These are phyloP conservation scores for Chloroceryle inda DNA, from an alignment of 2,797 vertebrate genomes.

Conservation along the genomic window DNA sequence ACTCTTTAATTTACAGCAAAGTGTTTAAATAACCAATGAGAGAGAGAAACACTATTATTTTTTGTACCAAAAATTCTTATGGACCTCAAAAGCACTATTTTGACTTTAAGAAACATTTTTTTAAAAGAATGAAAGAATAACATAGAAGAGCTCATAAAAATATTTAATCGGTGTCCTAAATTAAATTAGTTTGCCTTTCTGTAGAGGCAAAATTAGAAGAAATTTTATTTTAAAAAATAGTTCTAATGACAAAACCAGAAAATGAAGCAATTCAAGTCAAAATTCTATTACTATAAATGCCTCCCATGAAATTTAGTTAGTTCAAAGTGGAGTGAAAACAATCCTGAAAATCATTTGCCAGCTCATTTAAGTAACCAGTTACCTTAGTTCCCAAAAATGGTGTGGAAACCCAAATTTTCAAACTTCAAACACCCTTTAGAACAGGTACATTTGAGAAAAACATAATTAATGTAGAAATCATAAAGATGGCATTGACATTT, in stretches of 20 bases:
- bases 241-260: constrained; percentile 23
- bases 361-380: constrained; percentile 1
- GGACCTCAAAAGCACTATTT: constrained; percentile 85
- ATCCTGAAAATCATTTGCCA: constrained; percentile 16
- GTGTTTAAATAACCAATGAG: constrained; percentile 80
- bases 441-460: constrained; percentile 10
- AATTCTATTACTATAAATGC: constrained; percentile 30
- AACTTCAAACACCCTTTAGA: background rate
- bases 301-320: constrained; percentile 22
- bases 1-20: constrained; percentile 82
- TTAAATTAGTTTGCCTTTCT: constrained; percentile 74
- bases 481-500: background rate
- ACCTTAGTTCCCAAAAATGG: constrained; percentile 7
- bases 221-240: constrained; percentile 49
- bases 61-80: constrained; percentile 87
- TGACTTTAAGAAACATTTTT: constrained; percentile 82
- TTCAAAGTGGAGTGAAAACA: constrained; percentile 19
- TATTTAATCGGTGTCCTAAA: constrained; percentile 75
- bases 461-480: background rate
- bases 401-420: constrained; percentile 25
- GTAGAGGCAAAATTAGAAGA: constrained; percentile 65
- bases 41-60: constrained; percentile 78
- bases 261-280: constrained; percentile 25
- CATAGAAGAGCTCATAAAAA: constrained; percentile 66
- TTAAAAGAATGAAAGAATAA: constrained; percentile 56